Conservation (phyloP, 2,888 invertebrate genomes). For the Meghimatium bilineatum region DNA sequence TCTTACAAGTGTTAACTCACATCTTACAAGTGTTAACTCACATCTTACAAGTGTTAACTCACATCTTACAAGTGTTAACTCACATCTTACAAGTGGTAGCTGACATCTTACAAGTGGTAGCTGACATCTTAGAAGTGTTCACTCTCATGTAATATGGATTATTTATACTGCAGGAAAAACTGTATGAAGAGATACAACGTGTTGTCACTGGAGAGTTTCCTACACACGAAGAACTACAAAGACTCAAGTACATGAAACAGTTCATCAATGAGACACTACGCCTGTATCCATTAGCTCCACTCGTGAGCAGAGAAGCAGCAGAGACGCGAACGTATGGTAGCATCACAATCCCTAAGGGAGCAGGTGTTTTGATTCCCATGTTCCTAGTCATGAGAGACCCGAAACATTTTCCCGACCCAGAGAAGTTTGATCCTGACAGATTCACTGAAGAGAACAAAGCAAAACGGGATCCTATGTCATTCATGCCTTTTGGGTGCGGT, state of each 20-base stretch:
- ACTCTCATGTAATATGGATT: too few species aligned
- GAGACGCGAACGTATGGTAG: conserved; percentile 36
- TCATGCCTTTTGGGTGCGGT: conserved; percentile 28
- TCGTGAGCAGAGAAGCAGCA: conserved; percentile 27
- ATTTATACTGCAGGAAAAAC: conserved; percentile 21
- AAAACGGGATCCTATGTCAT: conserved; percentile 31
- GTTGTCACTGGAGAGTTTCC: background rate
- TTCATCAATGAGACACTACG: conserved; percentile 40
- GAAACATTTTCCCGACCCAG: background rate
- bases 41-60: too few species aligned
- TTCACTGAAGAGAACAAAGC: conserved; percentile 12
- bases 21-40: too few species aligned
- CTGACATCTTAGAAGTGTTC: too few species aligned
- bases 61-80: too few species aligned
- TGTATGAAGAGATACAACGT: conserved; percentile 19
- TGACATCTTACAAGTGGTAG: too few species aligned
- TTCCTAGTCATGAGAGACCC: conserved; percentile 33
- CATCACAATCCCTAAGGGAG: conserved; percentile 30
- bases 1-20: too few species aligned
- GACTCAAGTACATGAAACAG: conserved; percentile 1
- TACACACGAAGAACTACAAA: background rate
- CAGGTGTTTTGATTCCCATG: conserved; percentile 9
- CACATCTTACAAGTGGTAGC: too few species aligned
- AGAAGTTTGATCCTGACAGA: conserved; percentile 28
- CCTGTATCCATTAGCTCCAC: conserved; percentile 14